These are phyloP conservation scores for Pachycephala philippinensis DNA, from an alignment of 2,113 vertebrate genomes.

Conservation along the genomic window DNA sequence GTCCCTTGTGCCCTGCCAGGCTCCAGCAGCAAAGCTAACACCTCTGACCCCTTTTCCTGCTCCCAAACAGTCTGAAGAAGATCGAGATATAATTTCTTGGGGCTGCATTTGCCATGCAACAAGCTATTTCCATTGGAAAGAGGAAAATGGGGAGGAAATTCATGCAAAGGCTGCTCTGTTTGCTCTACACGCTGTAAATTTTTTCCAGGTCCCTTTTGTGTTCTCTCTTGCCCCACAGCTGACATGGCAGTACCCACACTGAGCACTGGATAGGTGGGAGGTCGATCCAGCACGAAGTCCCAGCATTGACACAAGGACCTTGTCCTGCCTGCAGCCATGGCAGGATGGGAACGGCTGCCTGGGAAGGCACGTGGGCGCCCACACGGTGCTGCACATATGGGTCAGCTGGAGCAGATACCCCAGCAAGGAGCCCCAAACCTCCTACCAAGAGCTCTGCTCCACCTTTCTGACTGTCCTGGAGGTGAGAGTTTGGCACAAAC, in stretches of 20 bases:
- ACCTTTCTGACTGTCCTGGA: rapidly evolving
- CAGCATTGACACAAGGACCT: rapidly evolving
- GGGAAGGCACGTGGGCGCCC: rapidly evolving
- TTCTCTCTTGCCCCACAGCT: background rate
- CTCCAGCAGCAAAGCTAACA: background rate
- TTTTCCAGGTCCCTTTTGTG: background rate
- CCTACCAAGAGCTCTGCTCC: background rate
- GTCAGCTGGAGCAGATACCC: background rate
- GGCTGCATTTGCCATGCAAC: background rate
- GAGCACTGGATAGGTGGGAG: background rate
- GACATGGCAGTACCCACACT: background rate
- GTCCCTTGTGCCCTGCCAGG: background rate
- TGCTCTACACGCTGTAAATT: background rate
- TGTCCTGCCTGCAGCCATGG: background rate
- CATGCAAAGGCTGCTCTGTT: background rate
- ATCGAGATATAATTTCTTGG: rapidly evolving
- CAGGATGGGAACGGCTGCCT: background rate
- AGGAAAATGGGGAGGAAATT: background rate
- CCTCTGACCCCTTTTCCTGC: background rate
- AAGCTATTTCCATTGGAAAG: background rate
- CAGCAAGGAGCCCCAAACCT: background rate
- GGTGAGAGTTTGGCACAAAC: background rate
- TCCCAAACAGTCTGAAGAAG: background rate
- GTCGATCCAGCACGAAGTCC: background rate
- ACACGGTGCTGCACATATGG: rapidly evolving